Evolutionary conservation across 1,140 invertebrate genomes (phyloP).

Genomic region (Mesaphorura yosii): DNA sequence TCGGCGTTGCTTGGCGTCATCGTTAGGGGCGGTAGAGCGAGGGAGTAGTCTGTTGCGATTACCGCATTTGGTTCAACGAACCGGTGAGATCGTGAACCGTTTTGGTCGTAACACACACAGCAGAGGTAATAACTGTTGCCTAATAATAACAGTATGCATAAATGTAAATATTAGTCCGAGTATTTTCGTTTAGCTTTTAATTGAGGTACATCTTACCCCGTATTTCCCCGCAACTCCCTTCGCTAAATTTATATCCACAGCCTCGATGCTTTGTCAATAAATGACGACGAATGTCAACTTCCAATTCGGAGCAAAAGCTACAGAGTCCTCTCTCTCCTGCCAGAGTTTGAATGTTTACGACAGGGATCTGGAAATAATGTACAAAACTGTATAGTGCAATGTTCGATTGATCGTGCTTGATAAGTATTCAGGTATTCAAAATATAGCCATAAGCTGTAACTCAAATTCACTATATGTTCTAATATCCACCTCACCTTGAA

Average conservation of each 20-base stretch:
- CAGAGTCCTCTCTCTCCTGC: slow-evolving; percentile 25
- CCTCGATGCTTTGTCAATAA: slow-evolving; percentile 39
- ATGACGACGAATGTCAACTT: slow-evolving; percentile 24
- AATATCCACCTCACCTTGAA: too few species aligned
- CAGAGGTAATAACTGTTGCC: slow-evolving; percentile 37
- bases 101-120: slow-evolving; percentile 41
- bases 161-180: not conserved
- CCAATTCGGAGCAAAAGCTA: slow-evolving; percentile 28
- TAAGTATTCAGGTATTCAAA: too few species aligned
- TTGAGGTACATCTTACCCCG: slow-evolving; percentile 32
- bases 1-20: slow-evolving; percentile 17
- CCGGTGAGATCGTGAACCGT: too few species aligned
- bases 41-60: slow-evolving; percentile 16
- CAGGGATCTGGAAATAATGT: slow-evolving; percentile 17
- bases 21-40: slow-evolving; percentile 22
- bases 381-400: too few species aligned
- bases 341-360: slow-evolving; percentile 24
- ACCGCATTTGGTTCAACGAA: not conserved
- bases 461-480: too few species aligned
- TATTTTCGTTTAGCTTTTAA: too few species aligned
- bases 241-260: slow-evolving; percentile 38
- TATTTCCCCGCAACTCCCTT: slow-evolving; percentile 39
- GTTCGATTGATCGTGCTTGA: too few species aligned
- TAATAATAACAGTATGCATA: not conserved
- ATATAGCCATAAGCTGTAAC: too few species aligned